Evolutionary conservation across 2,888 invertebrate genomes (phyloP), one percentile per base, ranked within the genome.

Genomic region (Leptopilina myrica): DNA sequence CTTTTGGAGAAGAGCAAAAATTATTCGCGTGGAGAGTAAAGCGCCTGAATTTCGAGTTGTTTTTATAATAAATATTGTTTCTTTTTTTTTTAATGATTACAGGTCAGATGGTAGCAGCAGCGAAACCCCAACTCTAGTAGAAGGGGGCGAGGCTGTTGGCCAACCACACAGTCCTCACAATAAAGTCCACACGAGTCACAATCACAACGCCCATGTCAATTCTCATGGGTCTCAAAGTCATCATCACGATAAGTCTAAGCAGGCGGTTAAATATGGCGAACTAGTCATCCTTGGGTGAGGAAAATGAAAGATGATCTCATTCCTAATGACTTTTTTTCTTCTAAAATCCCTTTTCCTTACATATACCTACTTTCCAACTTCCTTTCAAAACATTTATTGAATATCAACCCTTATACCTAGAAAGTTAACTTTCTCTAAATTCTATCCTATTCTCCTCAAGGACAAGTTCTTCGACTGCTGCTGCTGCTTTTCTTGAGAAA

Each of bases 221-320:
- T 83, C 82, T 64, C 85, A 84, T 81, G 88, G 88, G 81, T 86
- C 88, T 79, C 91, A 92, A 80, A 89, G 90, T 86, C 95, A 95
- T 91, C 95, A 95, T 89, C 94, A 95, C 84, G 96, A 96, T 89
- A 96, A 96, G 92, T 95, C 96, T 83, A 96, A 96, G 92, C 95
- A 94, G 86, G 93, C 94, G 87, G 93, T 96, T 90, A 97, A 97
- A 94, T 98, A 97, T 93, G 98, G 98, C 88, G 98, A 98, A 94
- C 95, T 98, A 92, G 97, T 98, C 92, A 97, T 98, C 92, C 95
- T 98, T 92, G 98, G 98, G 96, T 98, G 93, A 95, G 95, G 93
- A 78, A 69, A 26, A 14, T 14, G 14, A 26, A 8, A 59, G 11
- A 53, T 56, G 14, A 73, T 73, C 26, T 53, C 14, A 56, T 53